Evolutionary conservation across 2,797 vertebrate genomes (phyloP), one percentile per base, ranked within the genome.

Genomic region (Cetoscarus ocellatus): DNA sequence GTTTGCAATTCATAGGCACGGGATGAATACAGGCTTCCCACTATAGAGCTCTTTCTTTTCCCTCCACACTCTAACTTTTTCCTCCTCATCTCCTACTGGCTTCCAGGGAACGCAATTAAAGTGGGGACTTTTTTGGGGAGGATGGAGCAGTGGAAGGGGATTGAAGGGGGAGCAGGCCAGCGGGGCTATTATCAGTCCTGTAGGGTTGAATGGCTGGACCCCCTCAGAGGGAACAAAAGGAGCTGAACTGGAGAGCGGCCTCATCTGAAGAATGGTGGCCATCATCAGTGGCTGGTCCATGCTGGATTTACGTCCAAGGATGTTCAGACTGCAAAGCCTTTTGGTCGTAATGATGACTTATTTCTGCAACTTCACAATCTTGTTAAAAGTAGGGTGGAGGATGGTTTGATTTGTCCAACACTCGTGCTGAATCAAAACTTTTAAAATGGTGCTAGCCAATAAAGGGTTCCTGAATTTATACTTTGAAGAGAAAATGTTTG

Each of bases 1-100:
- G 90, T 94, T 93, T 88, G 93, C 87, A 78, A 91, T 94, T 91
- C 84, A 93, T 86, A 87, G 85, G 68, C 89, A 86, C 70, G 74
- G 82, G 73, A 90, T 88, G 88, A 87, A 95, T 95, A 92, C 91
- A 83, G 89, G 68, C 70, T 84, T 84, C 77, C 80, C 79, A 75
- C 73, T 87, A 90, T 85, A 85, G 83, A 85, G 75, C 48, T 73
- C 86, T 87, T 88, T 91, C 84, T 90, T 87, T 81, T 75, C 73
- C 84, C 84, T 80, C 73, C 79, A 85, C 72, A 86, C 75, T 86
- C 79, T n/a, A 78, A 61, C 47, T 88, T 92, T 90, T 87, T 86
- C 82, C 79, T 87, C 70, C 68, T 86, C 84, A 88, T 85, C 82
- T 82, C 59, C 80, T 60, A 82, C 81, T 78, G 90, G 88, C 75